These are phyloP conservation scores for Chrysaora quinquecirrha DNA, from an alignment of 30 jellyfish, hydroid and myxozoan genomes.

Conservation along the genomic window DNA sequence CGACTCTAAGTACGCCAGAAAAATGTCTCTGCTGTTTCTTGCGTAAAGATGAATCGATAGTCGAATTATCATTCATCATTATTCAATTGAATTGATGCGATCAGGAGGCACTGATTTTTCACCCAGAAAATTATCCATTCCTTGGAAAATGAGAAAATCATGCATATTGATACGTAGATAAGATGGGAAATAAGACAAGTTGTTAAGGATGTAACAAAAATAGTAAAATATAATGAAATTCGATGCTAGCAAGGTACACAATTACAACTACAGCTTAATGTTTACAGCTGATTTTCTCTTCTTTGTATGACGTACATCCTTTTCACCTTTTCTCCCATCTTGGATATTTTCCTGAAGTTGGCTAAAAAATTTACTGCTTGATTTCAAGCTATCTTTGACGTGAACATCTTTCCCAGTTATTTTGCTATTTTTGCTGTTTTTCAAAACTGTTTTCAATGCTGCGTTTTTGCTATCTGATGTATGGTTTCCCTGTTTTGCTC, in stretches of 20 bases:
- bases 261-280: neutral
- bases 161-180: neutral
- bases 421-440: slow-evolving; percentile 21
- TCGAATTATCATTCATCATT: no score
- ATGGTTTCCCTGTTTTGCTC: neutral
- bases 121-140: no score
- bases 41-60: no score
- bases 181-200: neutral
- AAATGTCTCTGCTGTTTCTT: no score
- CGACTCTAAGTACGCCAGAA: no score
- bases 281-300: neutral
- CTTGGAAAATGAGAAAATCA: neutral
- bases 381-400: slow-evolving; percentile 43
- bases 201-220: neutral
- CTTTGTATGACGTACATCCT: neutral
- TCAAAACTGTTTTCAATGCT: slow-evolving; percentile 39
- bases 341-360: slow-evolving; percentile 82
- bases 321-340: neutral
- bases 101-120: no score
- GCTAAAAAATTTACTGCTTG: slow-evolving; percentile 80
- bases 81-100: no score
- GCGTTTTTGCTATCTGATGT: slow-evolving; percentile 39
- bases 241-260: no score
- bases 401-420: slow-evolving; percentile 6
- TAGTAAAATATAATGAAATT: no score